Conservation (phyloP, 2,797 vertebrate genomes). For the Melanotaenia pygmaea region DNA sequence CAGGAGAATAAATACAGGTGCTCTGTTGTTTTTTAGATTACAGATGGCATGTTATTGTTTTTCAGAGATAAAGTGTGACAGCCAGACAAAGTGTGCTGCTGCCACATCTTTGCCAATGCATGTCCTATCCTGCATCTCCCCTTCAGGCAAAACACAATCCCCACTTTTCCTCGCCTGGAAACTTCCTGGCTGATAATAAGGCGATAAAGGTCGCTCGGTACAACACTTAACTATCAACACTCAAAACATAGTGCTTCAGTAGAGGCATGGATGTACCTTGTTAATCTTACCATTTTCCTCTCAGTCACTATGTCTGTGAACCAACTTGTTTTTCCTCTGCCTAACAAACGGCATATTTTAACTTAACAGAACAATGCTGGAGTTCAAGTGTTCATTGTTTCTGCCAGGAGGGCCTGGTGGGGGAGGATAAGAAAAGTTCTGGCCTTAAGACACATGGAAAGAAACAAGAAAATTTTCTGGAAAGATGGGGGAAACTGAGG, state of each 20-base stretch:
- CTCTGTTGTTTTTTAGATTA: conserved; percentile 18
- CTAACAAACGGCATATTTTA: conserved; percentile 31
- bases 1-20: conserved; percentile 32
- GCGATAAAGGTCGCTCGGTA: conserved; percentile 53
- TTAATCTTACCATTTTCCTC: conserved; percentile 33
- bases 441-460: conserved; percentile 22
- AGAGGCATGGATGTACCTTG: conserved; percentile 10
- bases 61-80: conserved; percentile 49
- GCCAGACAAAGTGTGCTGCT: conserved; percentile 23
- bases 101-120: conserved; percentile 48
- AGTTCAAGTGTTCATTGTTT: conserved; percentile 49
- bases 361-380: conserved; percentile 56
- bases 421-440: conserved; percentile 66
- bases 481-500: conserved; percentile 32
- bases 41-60: conserved; percentile 53
- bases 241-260: conserved; percentile 2
- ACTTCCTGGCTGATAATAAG: conserved; percentile 73
- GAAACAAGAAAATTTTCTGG: conserved; percentile 39
- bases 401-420: conserved; percentile 47
- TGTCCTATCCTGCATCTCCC: conserved; percentile 56
- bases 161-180: conserved; percentile 37
- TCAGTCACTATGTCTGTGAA: conserved; percentile 15
- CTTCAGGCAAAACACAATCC: conserved; percentile 64
- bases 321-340: conserved; percentile 37
- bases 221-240: conserved; percentile 21